These are phyloP conservation scores for Sialis lutaria DNA, from an alignment of 2,888 invertebrate genomes.

Conservation along the genomic window DNA sequence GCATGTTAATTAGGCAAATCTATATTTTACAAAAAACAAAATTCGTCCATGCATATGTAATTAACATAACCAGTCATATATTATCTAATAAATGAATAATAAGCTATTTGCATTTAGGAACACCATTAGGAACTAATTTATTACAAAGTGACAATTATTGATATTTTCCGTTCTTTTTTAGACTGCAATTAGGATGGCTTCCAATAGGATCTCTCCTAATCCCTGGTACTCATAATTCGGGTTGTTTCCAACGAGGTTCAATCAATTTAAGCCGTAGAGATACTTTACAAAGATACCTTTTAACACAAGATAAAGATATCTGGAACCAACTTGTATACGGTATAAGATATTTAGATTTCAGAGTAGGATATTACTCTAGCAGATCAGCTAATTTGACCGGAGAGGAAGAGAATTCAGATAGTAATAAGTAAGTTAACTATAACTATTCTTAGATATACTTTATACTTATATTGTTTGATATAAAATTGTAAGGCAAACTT, in stretches of 20 bases:
- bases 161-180: constrained; percentile 6
- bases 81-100: no score
- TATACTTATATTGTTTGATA: no score
- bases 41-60: no score
- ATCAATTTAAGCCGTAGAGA: constrained; percentile 14
- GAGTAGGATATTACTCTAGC: constrained; percentile 47
- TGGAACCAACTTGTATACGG: constrained; percentile 77
- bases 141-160: no score
- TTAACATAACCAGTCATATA: no score
- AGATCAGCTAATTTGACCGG: constrained; percentile 12
- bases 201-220: constrained; percentile 38
- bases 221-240: constrained; percentile 56
- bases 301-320: constrained; percentile 59
- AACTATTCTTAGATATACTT: no score
- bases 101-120: no score
- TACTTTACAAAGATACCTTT: constrained; percentile 24
- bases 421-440: no score
- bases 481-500: no score
- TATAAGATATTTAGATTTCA: constrained; percentile 64
- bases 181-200: constrained; percentile 23
- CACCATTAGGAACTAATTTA: no score
- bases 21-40: no score
- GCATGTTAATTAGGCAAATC: no score
- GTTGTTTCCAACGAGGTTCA: constrained; percentile 27
- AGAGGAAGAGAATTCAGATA: background rate